A percentile compares a stretch with the other conserved stretches of the same genome.
Conservation (phyloP, 2,888 invertebrate genomes). For the Eucera pruinosa region DNA sequence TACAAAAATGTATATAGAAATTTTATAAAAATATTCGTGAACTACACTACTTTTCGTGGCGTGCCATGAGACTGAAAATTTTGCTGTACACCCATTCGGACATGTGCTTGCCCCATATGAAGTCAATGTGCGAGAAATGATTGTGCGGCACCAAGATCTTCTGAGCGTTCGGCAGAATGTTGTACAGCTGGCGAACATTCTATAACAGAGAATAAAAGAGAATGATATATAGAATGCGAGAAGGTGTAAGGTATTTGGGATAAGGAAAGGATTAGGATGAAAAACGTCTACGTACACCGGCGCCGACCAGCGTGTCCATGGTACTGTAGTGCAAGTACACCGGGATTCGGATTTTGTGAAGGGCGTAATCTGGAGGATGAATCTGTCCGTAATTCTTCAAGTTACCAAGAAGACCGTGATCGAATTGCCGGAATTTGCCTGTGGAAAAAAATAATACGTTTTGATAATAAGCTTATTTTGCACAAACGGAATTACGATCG, state of each 20-base stretch:
- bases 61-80: slow-evolving; percentile 36
- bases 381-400: slow-evolving; percentile 69
- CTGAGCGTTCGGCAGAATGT: slow-evolving; percentile 85
- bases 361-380: slow-evolving; percentile 76
- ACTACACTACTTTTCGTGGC: not conserved
- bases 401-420: slow-evolving; percentile 75
- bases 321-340: slow-evolving; percentile 76
- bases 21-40: not conserved
- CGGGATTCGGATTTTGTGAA: slow-evolving; percentile 75
- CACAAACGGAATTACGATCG: no score
- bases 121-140: slow-evolving; percentile 88
- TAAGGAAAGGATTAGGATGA: no score
- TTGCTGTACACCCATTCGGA: slow-evolving; percentile 85
- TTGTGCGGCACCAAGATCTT: slow-evolving; percentile 85
- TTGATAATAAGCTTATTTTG: no score
- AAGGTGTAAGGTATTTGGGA: no score
- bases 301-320: slow-evolving; percentile 75
- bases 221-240: no score
- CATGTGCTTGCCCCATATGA: slow-evolving; percentile 87
- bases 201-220: slow-evolving; percentile 43
- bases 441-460: no score
- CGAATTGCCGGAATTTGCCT: slow-evolving; percentile 78
- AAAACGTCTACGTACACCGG: slow-evolving; percentile 53
- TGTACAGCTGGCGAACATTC: slow-evolving; percentile 86
- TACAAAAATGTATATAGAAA: not conserved